Percentiles rank a stretch among this genome's conserved stretches.
phyloP scores from a whole-genome alignment of 2,888 invertebrate genomes.

The Hydrotaea diabolus region DNA sequence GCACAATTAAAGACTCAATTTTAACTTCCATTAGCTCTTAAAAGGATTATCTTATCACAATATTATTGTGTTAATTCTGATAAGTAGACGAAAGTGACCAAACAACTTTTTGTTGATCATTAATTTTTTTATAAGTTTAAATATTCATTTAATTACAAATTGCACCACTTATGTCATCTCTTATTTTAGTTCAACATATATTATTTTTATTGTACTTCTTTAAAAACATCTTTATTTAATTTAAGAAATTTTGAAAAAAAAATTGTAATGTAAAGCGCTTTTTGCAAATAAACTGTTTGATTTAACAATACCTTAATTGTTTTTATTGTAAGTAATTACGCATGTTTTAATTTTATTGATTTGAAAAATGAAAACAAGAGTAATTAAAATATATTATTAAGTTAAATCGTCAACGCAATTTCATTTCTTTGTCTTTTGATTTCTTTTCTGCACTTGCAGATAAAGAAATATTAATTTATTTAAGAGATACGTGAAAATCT shows the following conservation, averaged over 20 bases:
- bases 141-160: slow-evolving; percentile 50
- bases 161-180: slow-evolving; percentile 36
- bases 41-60: background rate
- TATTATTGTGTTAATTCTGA: background rate
- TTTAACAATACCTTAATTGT: slow-evolving; percentile 70
- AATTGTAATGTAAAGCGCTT: slow-evolving; percentile 80
- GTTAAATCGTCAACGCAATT: slow-evolving; percentile 30
- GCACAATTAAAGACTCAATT: background rate
- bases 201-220: slow-evolving; percentile 1
- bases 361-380: slow-evolving; percentile 19
- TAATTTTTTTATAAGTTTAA: slow-evolving; percentile 43
- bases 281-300: slow-evolving; percentile 77
- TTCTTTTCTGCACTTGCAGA: slow-evolving; percentile 36
- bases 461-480: slow-evolving; percentile 38
- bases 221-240: slow-evolving; percentile 50
- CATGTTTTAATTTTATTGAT: slow-evolving; percentile 67
- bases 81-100: background rate
- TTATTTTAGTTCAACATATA: slow-evolving; percentile 17
- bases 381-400: slow-evolving; percentile 10
- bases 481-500: slow-evolving; percentile 32
- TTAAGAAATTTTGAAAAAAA: slow-evolving; percentile 59
- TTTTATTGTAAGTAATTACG: slow-evolving; percentile 70
- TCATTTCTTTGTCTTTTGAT: slow-evolving; percentile 16
- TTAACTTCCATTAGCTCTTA: background rate
- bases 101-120: slow-evolving; percentile 11